These are phyloP conservation scores for Tragelaphus imberbis DNA, from an alignment of 2,113 vertebrate genomes.

Conservation along the genomic window DNA sequence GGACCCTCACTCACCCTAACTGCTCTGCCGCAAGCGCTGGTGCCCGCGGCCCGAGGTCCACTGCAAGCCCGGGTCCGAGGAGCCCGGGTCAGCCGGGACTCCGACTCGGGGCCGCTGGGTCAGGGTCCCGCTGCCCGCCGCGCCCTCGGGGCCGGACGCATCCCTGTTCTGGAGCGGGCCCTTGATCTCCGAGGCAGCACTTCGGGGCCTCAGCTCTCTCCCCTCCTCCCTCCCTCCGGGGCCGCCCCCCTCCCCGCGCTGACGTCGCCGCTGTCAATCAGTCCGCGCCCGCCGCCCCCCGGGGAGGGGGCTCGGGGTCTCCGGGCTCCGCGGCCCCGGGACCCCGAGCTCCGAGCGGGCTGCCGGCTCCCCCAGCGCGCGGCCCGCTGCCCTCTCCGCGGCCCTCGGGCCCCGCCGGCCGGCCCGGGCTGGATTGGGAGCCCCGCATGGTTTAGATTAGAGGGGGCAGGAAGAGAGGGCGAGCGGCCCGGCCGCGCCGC, in stretches of 20 bases:
- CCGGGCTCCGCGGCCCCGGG: background rate
- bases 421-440: background rate
- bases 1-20: constrained; percentile 65
- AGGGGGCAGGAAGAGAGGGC: constrained; percentile 21
- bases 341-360: background rate
- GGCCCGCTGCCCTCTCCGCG: background rate
- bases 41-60: constrained; percentile 47
- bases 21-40: constrained; percentile 62
- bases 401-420: background rate
- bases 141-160: constrained; percentile 64
- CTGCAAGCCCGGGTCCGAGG: constrained; percentile 33
- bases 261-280: constrained; percentile 74
- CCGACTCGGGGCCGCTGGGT: constrained; percentile 21
- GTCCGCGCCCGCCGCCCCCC: constrained; percentile 57
- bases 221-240: constrained; percentile 62
- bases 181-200: constrained; percentile 80
- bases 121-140: constrained; percentile 44
- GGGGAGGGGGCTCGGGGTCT: constrained; percentile 38
- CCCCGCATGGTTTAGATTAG: constrained; percentile 66
- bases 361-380: background rate
- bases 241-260: constrained; percentile 66
- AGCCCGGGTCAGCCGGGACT: background rate
- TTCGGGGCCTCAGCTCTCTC: constrained; percentile 78
- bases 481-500: background rate
- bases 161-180: constrained; percentile 72